A percentile compares a stretch with the other conserved stretches of the same genome.
Conservation (phyloP, 1,140 invertebrate genomes). For the Aphaenogaster floridana region DNA sequence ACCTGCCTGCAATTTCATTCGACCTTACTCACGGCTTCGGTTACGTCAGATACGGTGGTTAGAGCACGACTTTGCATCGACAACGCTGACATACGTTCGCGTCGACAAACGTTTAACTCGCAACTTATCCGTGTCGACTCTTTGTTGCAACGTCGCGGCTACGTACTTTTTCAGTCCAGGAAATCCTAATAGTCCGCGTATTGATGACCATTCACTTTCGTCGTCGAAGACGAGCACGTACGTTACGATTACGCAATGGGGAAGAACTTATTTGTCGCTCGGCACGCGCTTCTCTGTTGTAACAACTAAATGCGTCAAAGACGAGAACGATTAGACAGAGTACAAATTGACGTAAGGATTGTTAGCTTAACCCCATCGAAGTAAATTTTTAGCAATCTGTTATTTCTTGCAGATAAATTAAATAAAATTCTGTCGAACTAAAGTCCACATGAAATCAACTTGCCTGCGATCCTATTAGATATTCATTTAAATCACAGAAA, state of each 20-base stretch:
- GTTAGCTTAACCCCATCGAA: background rate
- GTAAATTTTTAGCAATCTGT: background rate
- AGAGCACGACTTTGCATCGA: background rate
- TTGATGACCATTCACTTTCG: conserved; percentile 15
- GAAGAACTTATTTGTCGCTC: conserved; percentile 25
- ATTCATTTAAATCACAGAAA: background rate
- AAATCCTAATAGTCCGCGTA: background rate
- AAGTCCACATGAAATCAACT: conserved; percentile 3
- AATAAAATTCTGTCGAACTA: background rate
- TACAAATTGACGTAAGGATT: conserved; percentile 4
- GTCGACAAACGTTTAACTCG: background rate
- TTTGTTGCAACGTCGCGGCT: background rate
- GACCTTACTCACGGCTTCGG: conserved; percentile 22
- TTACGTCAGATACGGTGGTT: conserved; percentile 32
- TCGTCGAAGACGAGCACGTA: background rate
- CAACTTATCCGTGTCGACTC: background rate
- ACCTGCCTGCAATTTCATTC: conserved; percentile 19
- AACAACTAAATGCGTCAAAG: conserved; percentile 44
- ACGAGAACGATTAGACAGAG: background rate
- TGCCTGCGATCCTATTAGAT: background rate
- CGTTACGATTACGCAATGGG: conserved; percentile 3
- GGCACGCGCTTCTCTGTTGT: conserved; percentile 6
- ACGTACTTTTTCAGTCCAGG: no score
- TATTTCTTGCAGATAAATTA: background rate
- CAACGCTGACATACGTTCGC: background rate